Base-by-base conservation (phyloP, 1,140 invertebrate species). In the Cheumatopsyche charites region DNA sequence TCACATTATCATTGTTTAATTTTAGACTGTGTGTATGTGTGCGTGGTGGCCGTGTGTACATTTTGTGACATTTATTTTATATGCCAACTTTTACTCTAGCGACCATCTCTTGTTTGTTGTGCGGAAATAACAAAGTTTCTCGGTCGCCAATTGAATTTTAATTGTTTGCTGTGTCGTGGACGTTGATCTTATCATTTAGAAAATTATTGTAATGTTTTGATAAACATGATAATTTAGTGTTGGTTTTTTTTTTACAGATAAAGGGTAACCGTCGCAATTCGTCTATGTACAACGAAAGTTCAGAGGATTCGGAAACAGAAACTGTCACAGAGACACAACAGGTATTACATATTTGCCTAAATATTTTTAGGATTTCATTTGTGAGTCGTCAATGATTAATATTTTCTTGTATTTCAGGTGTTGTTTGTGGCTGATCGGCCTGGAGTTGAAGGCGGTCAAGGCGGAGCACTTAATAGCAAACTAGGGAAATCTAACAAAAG, bases 281-380 rank as follows among this genome's bases (percentile, higher is more conserved):
- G 2, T 65, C 75, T 1, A 55, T 69, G 11, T 74, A 79, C 62
- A 82, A 81, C n/a, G 82, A 83, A 78, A 84, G 82, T 71, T 84
- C 83, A 19, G 83, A 85, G 74, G 83, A 84, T 71, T 85, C 83
- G 13, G 83, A 85, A 72, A 79, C 81, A 58, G 83, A 85, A 75
- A 80, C 81, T 43, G 80, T 84, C 52, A 83, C 81, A n/a, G 83
- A 85, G 79, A 84, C 83, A 25, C 82, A 85, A 47, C 63, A 66
- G 19, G 63, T 66, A 21, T 36, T 66, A 67, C 58, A 58, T 70
- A 29, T 55, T 5, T 67, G 42, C 49, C 29, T 43, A 67, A 9
- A 45, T 12, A 45, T 7, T n/a, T 62, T 36, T 71, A n/a, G 15
- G 12, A 3, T 36, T 36, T 36, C 9, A 36, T 36, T 4, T 36